Evolutionary conservation across 2,113 vertebrate genomes (phyloP).

Genomic region (Tinamus guttatus): DNA sequence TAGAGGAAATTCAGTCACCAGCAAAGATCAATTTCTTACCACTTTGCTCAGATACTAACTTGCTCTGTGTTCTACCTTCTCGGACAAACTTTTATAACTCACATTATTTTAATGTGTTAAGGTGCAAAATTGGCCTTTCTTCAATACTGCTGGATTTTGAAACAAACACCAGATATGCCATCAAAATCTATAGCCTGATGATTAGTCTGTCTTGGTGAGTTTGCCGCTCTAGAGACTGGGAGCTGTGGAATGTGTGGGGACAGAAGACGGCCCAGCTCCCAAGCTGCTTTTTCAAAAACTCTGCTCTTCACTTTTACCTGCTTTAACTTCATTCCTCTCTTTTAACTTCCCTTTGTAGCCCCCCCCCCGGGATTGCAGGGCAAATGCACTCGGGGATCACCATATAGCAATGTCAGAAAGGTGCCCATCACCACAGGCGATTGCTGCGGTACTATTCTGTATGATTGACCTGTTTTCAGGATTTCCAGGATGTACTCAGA

Average conservation of each 20-base stretch:
- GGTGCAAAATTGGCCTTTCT: neutral
- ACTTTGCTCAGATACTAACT: neutral
- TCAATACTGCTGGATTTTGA: neutral
- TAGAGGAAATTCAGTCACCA: neutral
- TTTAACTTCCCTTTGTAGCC: neutral
- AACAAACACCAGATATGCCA: neutral
- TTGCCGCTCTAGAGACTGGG: neutral
- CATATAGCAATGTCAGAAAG: neutral
- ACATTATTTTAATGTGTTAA: neutral
- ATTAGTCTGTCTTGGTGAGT: neutral
- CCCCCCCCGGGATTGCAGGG: neutral
- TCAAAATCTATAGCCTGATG: neutral
- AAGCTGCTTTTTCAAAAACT: neutral
- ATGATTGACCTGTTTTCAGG: conserved; percentile 76
- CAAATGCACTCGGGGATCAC: neutral
- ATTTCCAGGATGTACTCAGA: conserved; percentile 75
- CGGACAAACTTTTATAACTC: accelerated
- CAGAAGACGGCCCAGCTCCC: neutral
- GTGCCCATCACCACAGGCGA: accelerated
- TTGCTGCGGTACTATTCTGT: neutral
- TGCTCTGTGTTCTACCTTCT: neutral
- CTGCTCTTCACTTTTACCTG: neutral
- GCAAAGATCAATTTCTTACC: neutral
- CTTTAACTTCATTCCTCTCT: neutral
- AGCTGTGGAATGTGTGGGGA: neutral